Base-by-base conservation (phyloP, 2,888 invertebrate genomes). In the Smittia sp. region DNA sequence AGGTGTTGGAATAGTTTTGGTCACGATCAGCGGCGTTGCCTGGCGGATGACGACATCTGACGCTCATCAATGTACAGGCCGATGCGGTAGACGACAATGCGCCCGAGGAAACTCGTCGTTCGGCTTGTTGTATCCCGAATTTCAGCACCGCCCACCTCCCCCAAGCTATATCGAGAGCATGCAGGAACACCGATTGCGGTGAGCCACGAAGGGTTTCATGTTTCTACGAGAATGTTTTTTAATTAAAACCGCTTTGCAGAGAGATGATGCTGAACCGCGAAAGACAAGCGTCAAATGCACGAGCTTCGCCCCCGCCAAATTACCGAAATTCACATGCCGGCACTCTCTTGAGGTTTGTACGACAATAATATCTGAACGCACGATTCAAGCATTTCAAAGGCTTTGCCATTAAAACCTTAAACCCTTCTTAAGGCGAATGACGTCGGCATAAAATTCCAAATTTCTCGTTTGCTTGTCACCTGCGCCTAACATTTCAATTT, bases 81-180 rank as follows among this genome's bases (percentile, higher is more conserved):
- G 82, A 65, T 82, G 82, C 76, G 81, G 84, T 74, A 80, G 89
- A 75, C 83, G 89, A 75, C 89, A 91, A 75, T 93, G 92, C 67
- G 91, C 92, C 38, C 85, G 93, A 63, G 92, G 92, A 0, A 92
- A 94, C 80, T 94, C 94, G 81, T 94, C 95, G 0, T 95, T 94
- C 80, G 94, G 94, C 77, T 93, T 93, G 92, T 88, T 95, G 83
- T 97, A 97, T 83, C 96, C 97, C 24, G 97, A 98, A 85, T 98
- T 97, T 82, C 95, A 95, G 81, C 96, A 94, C 83, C 86, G 96
- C 78, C 95, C 96, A 63, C 98, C 98, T 67, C 97, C 98, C 70
- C 98, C 97, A 54, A 94, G 95, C 76, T 98, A 98, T 82, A 95
- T 96, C 84, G 96, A 96, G 67, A 95, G 96, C 77, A 96, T 97